phyloP scores from a whole-genome alignment of 2,113 vertebrate species.

The Aspidoscelis tigris region DNA sequence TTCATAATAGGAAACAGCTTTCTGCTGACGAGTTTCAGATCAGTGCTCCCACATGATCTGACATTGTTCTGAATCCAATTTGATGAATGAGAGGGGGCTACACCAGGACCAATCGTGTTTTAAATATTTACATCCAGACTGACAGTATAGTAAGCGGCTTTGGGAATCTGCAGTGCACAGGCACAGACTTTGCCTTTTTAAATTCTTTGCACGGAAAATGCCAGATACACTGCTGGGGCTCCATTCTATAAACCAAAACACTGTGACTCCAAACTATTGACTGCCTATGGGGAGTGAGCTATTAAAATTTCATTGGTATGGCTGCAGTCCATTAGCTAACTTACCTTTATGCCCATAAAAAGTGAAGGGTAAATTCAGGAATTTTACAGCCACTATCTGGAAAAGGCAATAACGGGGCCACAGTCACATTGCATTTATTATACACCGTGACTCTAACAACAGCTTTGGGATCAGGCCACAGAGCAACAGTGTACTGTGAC shows the following conservation, averaged over 20 bases:
- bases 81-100: conserved; percentile 6
- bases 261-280: conserved; percentile 48
- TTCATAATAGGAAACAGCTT: not conserved
- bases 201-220: conserved; percentile 40
- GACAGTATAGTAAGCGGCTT: conserved; percentile 39
- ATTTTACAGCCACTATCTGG: conserved; percentile 66
- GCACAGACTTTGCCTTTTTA: conserved; percentile 34
- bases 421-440: conserved; percentile 56
- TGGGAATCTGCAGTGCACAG: conserved; percentile 6
- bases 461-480: conserved; percentile 55
- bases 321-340: conserved; percentile 67
- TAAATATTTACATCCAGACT: conserved; percentile 9
- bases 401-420: conserved; percentile 55
- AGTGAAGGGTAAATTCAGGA: conserved; percentile 64
- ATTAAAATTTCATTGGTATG: conserved; percentile 71
- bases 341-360: conserved; percentile 66
- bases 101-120: conserved; percentile 24
- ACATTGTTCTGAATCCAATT: not conserved
- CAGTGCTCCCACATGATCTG: not conserved
- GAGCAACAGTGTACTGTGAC: conserved; percentile 44
- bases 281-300: conserved; percentile 57
- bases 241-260: conserved; percentile 53
- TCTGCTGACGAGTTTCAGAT: conserved; percentile 19
- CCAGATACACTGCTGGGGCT: conserved; percentile 37
- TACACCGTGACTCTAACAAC: conserved; percentile 53